Evolutionary conservation across 2,797 vertebrate species (phyloP).

Genomic region (Eulemur rubriventer): DNA sequence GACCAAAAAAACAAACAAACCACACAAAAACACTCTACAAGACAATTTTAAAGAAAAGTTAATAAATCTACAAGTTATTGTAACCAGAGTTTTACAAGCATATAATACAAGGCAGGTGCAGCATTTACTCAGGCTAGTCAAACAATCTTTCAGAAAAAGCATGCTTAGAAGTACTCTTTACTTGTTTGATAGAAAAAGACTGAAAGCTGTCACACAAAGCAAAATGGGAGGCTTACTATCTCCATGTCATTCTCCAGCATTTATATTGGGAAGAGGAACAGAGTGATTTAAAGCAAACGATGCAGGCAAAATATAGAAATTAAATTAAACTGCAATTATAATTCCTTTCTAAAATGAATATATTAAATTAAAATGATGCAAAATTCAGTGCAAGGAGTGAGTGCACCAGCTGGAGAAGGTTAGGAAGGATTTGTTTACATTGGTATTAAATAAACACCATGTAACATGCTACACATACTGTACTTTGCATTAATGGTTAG

Average conservation of each 20-base stretch:
- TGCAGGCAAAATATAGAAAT: slow-evolving; percentile 82
- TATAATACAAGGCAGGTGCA: slow-evolving; percentile 64
- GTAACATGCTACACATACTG: slow-evolving; percentile 84
- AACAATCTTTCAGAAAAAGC: slow-evolving; percentile 65
- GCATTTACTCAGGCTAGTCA: slow-evolving; percentile 77
- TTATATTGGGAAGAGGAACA: slow-evolving; percentile 56
- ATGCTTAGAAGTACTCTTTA: slow-evolving; percentile 74
- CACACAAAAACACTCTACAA: background rate
- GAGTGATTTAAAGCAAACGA: slow-evolving; percentile 68
- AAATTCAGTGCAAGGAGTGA: slow-evolving; percentile 76
- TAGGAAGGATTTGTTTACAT: slow-evolving; percentile 79
- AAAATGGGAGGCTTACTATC: slow-evolving; percentile 65
- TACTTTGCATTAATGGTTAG: slow-evolving; percentile 81
- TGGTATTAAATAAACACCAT: slow-evolving; percentile 75
- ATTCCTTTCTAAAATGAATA: slow-evolving; percentile 71
- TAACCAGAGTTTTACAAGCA: slow-evolving; percentile 57
- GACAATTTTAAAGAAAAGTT: slow-evolving; percentile 56
- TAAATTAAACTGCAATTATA: slow-evolving; percentile 60
- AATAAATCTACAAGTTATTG: slow-evolving; percentile 54
- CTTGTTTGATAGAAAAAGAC: slow-evolving; percentile 60
- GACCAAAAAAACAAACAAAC: slow-evolving; percentile 3
- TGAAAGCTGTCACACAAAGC: slow-evolving; percentile 49
- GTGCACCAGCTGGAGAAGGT: slow-evolving; percentile 78
- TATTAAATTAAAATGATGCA: slow-evolving; percentile 73
- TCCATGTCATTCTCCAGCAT: slow-evolving; percentile 76